Percentiles rank a stretch among this genome's conserved stretches.
phyloP scores from a whole-genome alignment of 1,140 invertebrate species.

The Goniozus legneri region DNA sequence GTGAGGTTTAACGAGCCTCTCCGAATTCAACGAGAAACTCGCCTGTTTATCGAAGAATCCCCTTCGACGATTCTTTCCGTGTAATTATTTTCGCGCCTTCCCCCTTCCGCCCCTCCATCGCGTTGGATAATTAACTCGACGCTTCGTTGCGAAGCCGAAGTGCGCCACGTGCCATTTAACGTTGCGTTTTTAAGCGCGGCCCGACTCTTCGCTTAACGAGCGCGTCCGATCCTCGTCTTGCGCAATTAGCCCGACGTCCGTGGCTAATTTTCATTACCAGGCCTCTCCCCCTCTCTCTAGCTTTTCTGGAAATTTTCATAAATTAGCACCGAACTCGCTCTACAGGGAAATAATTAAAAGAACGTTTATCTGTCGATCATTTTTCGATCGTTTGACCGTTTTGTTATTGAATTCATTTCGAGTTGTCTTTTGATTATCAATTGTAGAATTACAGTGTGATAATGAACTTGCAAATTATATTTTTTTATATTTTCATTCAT shows the following conservation, averaged over 20 bases:
- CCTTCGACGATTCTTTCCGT: neutral
- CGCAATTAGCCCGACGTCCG: constrained; percentile 16
- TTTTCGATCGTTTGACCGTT: neutral
- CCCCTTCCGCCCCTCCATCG: neutral
- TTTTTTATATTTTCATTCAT: too few species aligned
- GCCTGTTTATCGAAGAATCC: too few species aligned
- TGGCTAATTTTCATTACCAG: constrained; percentile 27
- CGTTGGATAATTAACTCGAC: constrained; percentile 23
- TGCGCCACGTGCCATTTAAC: constrained; percentile 25
- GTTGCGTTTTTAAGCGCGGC: constrained; percentile 21
- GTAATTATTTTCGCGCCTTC: constrained; percentile 22
- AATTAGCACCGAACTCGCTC: neutral
- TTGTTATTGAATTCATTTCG: neutral
- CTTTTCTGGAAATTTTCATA: too few species aligned
- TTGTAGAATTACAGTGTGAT: neutral
- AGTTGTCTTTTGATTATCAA: neutral
- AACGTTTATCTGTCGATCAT: too few species aligned
- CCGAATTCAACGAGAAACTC: too few species aligned
- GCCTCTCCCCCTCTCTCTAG: neutral
- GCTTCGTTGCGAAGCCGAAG: constrained; percentile 20
- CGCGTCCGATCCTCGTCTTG: constrained; percentile 13
- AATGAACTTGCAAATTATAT: too few species aligned
- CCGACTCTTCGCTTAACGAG: constrained; percentile 23
- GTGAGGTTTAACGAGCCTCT: too few species aligned
- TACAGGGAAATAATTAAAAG: neutral